Percentiles rank a stretch among this genome's conserved stretches.
Evolutionary conservation across 2,888 invertebrate genomes (phyloP).

Genomic region (Ypsolopha scabrella): DNA sequence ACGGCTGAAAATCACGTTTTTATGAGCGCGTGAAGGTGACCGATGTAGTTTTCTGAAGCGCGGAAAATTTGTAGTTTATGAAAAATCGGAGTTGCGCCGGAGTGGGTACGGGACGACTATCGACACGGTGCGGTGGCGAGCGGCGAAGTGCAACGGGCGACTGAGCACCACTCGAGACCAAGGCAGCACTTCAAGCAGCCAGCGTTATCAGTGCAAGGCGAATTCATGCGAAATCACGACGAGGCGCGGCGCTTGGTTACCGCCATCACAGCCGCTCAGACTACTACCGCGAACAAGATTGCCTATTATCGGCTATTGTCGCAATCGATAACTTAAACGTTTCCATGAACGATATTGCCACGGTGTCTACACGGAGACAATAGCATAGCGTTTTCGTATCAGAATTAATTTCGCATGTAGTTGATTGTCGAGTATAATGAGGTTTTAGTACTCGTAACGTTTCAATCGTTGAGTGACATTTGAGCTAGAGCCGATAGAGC

Average conservation of each 20-base stretch:
- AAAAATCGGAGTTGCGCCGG: conserved; percentile 6
- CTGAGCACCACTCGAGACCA: conserved; percentile 15
- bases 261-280: not conserved
- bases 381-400: not conserved
- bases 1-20: conserved; percentile 11
- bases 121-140: conserved; percentile 9
- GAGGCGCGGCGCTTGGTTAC: not conserved
- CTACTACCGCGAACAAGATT: not conserved
- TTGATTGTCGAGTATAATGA: not conserved
- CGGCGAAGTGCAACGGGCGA: conserved; percentile 21
- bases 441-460: no score
- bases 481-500: no score
- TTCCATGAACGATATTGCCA: not conserved
- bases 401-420: not conserved
- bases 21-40: conserved; percentile 47
- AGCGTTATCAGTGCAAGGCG: conserved; percentile 51
- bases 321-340: not conserved
- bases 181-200: conserved; percentile 10
- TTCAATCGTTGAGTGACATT: no score
- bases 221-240: conserved; percentile 36
- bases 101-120: no score
- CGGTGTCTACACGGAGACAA: not conserved
- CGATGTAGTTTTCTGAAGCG: conserved; percentile 40
- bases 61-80: conserved; percentile 26
- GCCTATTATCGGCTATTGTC: not conserved